A percentile compares a stretch with the other conserved stretches of the same genome.
These are phyloP conservation scores for Lethenteron camtschaticum DNA, from an alignment of 2,113 vertebrate species.

Conservation along the genomic window DNA sequence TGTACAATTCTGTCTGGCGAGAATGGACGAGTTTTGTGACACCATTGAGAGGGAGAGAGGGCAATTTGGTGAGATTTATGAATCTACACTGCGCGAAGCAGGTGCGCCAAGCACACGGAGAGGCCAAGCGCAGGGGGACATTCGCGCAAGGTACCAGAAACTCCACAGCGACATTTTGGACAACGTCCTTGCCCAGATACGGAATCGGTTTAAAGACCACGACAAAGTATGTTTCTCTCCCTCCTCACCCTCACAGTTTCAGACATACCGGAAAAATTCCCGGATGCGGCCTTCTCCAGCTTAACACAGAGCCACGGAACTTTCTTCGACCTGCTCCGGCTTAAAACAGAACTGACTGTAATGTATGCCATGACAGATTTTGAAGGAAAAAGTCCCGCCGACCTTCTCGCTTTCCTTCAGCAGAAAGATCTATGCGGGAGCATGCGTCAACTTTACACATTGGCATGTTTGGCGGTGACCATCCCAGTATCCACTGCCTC, in stretches of 20 bases:
- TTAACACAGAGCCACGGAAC: conserved; percentile 8
- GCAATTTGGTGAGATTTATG: not conserved
- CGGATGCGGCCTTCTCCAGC: not conserved
- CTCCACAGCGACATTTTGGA: conserved; percentile 7
- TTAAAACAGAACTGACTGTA: conserved; percentile 12
- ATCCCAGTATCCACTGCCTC: conserved; percentile 9
- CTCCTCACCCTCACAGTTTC: conserved; percentile 9
- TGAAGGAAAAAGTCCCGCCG: conserved; percentile 7
- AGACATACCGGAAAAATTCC: conserved; percentile 8
- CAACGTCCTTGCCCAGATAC: conserved; percentile 10
- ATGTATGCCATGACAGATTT: conserved; percentile 9
- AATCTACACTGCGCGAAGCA: no score
- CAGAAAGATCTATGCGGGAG: no score
- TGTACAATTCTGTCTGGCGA: conserved; percentile 9
- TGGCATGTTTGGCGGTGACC: conserved; percentile 8
- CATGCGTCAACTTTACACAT: not conserved
- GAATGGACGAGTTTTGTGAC: conserved; percentile 11
- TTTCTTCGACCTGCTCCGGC: conserved; percentile 8
- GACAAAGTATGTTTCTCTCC: conserved; percentile 9
- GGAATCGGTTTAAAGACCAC: conserved; percentile 10
- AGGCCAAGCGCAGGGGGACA: no score
- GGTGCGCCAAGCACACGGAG: no score
- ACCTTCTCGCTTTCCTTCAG: conserved; percentile 8
- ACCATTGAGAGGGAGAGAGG: conserved; percentile 8
- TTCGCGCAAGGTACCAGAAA: no score